phyloP scores from a whole-genome alignment of 2,113 vertebrate genomes.

The Chaetura pelagica region DNA sequence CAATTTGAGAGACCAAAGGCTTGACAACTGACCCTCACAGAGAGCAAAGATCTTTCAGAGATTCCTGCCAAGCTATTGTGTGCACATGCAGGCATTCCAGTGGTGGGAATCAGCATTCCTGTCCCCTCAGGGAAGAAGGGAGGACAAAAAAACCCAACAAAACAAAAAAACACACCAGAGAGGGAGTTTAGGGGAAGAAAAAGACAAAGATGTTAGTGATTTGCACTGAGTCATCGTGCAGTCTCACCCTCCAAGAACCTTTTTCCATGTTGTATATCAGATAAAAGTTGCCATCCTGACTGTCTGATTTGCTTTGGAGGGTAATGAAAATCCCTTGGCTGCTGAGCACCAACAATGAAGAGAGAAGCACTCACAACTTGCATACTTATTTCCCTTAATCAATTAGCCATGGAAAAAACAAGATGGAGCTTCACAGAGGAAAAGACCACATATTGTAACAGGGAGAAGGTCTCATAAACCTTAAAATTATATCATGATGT shows the following conservation, averaged over 20 bases:
- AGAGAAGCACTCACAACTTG: not conserved
- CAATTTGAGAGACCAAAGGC: not conserved
- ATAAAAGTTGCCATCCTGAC: not conserved
- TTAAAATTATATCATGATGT: not conserved
- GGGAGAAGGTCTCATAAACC: not conserved
- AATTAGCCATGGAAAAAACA: not conserved
- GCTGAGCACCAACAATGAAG: not conserved
- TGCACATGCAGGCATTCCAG: constrained; percentile 55
- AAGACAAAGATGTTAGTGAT: not conserved
- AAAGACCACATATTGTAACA: not conserved
- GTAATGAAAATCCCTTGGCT: not conserved
- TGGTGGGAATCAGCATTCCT: not conserved
- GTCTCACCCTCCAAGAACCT: constrained; percentile 3
- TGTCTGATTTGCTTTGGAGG: not conserved
- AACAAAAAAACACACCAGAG: not conserved
- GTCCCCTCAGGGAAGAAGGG: not conserved
- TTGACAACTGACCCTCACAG: not conserved
- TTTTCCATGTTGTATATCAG: not conserved
- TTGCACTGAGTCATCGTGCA: not conserved
- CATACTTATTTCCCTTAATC: not conserved
- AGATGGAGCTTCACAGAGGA: not conserved
- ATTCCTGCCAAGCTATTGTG: not conserved
- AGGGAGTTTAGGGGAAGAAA: not conserved
- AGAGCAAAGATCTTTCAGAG: not conserved
- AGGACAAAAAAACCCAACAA: not conserved